Conservation (phyloP, 35 echinoderm and acorn worm species). For the Eucidaris tribuloides region DNA sequence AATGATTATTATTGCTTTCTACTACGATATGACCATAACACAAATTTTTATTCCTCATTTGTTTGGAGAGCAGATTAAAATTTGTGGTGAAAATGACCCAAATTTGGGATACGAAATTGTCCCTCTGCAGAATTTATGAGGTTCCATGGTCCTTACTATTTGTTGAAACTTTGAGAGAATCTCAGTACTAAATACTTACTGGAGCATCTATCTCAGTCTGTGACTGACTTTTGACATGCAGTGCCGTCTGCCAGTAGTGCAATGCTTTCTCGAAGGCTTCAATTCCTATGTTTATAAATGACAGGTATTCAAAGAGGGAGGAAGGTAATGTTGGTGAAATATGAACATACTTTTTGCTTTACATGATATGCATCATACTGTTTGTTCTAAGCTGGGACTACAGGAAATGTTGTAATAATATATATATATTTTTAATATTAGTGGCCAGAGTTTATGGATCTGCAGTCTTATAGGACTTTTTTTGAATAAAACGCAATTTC, state of each 20-base stretch:
- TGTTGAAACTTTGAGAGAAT: no score
- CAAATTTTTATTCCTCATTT: no score
- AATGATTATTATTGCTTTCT: no score
- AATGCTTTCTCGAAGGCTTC: conserved; percentile 59
- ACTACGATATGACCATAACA: no score
- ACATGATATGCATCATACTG: neutral
- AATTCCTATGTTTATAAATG: conserved; percentile 22
- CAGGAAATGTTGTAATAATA: neutral
- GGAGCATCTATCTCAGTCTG: conserved; percentile 4
- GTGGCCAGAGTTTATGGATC: neutral
- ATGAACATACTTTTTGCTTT: neutral
- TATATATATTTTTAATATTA: neutral
- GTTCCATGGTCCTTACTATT: no score
- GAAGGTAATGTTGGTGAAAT: neutral
- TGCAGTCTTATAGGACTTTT: neutral
- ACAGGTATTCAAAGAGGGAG: neutral
- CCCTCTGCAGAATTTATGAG: no score
- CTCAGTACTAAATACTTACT: no score
- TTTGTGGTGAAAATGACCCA: no score
- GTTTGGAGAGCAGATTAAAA: no score
- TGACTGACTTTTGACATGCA: conserved; percentile 27
- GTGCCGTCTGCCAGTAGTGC: conserved; percentile 49
- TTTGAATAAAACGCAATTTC: no score
- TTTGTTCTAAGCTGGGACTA: neutral
- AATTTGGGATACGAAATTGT: no score